These are phyloP conservation scores for Saturnia japonica DNA, from an alignment of 2,888 invertebrate species.

Conservation along the genomic window DNA sequence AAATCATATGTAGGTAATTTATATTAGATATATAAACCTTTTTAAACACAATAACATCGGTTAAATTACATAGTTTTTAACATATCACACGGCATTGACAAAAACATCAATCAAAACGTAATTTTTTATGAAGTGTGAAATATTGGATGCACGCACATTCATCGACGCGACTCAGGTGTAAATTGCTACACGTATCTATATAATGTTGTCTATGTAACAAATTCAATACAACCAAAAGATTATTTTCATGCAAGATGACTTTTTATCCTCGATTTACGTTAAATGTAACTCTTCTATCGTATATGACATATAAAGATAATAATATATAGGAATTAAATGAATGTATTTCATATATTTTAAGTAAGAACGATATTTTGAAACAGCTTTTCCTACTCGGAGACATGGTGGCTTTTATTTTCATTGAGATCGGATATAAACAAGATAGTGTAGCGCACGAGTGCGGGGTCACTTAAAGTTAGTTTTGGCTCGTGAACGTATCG, in stretches of 20 bases:
- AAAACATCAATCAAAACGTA: not conserved
- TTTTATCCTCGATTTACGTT: not conserved
- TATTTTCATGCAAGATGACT: not conserved
- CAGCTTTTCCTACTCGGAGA: slow-evolving; percentile 40
- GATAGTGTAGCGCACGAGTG: slow-evolving; percentile 66
- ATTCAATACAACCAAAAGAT: not conserved
- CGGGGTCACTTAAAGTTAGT: slow-evolving; percentile 77
- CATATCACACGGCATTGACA: not conserved
- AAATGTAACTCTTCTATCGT: too few relatives aligned
- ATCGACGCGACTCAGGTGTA: not conserved
- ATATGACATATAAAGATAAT: too few relatives aligned
- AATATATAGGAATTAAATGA: too few relatives aligned
- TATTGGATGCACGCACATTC: not conserved
- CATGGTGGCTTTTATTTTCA: slow-evolving; percentile 65
- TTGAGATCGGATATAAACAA: slow-evolving; percentile 73
- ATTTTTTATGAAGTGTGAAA: not conserved
- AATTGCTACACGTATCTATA: not conserved
- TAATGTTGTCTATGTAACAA: not conserved
- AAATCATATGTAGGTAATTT: not conserved
- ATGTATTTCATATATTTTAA: not conserved
- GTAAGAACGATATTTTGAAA: slow-evolving; percentile 29
- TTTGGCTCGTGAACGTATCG: slow-evolving; percentile 80
- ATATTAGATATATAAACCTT: not conserved
- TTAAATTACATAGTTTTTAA: not conserved
- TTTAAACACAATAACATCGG: not conserved